A percentile compares a stretch with the other conserved stretches of the same genome.
These are phyloP conservation scores for Chloropsis hardwickii DNA, from an alignment of 2,113 vertebrate genomes.

Conservation along the genomic window DNA sequence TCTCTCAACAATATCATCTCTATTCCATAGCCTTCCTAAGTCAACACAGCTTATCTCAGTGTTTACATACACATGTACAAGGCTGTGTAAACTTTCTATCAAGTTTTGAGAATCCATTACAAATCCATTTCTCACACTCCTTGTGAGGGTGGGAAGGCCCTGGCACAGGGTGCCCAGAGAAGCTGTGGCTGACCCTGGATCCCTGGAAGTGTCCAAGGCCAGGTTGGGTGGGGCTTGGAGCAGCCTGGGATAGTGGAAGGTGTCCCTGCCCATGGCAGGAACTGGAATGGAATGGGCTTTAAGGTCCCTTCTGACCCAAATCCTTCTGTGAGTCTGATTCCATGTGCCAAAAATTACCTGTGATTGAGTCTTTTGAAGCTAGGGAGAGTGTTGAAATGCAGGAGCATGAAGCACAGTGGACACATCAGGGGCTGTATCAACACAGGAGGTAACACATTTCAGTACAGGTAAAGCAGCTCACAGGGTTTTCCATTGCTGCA, in stretches of 20 bases:
- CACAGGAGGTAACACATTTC: background rate
- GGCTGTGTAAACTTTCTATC: background rate
- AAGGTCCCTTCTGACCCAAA: background rate
- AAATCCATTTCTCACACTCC: background rate
- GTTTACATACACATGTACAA: background rate
- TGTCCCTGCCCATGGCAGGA: background rate
- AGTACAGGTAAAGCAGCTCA: background rate
- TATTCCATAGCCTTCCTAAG: background rate
- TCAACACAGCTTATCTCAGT: background rate
- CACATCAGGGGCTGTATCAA: background rate
- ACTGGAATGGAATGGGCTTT: accelerated
- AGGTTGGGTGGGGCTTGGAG: background rate
- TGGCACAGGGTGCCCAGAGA: background rate
- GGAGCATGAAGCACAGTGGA: background rate
- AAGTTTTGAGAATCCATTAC: background rate
- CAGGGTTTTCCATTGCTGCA: background rate
- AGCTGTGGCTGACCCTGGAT: background rate
- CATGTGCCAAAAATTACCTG: background rate
- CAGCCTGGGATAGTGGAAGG: background rate
- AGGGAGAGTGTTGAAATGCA: background rate
- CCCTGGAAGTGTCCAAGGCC: background rate
- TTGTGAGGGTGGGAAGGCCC: accelerated
- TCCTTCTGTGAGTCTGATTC: background rate
- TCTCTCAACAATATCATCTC: background rate
- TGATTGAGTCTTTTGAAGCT: background rate